Evolutionary conservation across 2,797 vertebrate species (phyloP).

Genomic region (Psittacula derbiana): DNA sequence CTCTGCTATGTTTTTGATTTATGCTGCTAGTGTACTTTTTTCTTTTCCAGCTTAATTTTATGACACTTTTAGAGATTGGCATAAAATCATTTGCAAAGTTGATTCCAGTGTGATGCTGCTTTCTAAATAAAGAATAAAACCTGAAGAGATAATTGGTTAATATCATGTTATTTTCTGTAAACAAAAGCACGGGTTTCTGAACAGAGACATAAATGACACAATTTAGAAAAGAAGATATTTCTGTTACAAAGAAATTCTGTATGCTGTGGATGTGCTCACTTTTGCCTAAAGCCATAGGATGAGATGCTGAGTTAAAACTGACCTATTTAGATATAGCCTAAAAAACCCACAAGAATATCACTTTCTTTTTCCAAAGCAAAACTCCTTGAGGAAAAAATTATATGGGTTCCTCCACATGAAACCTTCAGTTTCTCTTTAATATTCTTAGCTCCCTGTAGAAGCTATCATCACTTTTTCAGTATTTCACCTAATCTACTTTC

Average conservation of each 20-base stretch:
- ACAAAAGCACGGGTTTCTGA: background rate
- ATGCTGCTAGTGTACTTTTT: background rate
- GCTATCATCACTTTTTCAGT: background rate
- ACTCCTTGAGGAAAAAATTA: background rate
- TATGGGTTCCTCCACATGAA: background rate
- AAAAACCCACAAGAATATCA: background rate
- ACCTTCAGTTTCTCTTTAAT: background rate
- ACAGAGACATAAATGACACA: background rate
- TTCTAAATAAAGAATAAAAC: background rate
- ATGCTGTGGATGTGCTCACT: background rate
- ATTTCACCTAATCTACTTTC: background rate
- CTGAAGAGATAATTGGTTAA: background rate
- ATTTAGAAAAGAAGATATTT: background rate
- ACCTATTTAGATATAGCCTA: background rate
- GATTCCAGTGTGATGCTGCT: background rate
- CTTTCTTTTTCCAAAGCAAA: background rate
- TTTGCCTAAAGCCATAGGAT: background rate
- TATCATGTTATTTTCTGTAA: background rate
- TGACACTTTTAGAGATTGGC: background rate
- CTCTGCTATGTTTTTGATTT: background rate
- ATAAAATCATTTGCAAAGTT: background rate
- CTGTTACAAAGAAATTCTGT: background rate
- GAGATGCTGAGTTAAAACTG: background rate
- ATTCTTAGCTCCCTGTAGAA: background rate
- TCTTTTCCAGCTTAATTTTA: background rate